A percentile compares a stretch with the other conserved stretches of the same genome.
phyloP scores from a whole-genome alignment of 2,888 invertebrate genomes.

The Encarsia formosa region DNA sequence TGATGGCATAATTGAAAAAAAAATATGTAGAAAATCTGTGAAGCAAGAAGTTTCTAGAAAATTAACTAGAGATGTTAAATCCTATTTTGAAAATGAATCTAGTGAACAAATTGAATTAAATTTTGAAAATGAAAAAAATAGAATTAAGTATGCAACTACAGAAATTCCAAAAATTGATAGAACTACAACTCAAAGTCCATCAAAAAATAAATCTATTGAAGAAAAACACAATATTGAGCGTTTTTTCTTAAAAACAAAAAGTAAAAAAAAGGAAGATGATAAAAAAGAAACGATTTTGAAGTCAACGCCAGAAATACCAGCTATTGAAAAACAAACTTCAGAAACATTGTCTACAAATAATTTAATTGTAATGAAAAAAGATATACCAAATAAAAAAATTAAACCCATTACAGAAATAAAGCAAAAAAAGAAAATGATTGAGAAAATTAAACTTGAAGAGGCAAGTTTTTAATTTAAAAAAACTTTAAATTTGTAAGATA shows the following conservation, averaged over 20 bases:
- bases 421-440: too few species aligned
- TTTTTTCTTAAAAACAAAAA: not conserved
- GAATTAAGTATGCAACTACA: not conserved
- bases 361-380: too few species aligned
- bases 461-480: constrained; percentile 10
- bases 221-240: not conserved
- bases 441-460: too few species aligned
- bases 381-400: too few species aligned
- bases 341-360: too few species aligned
- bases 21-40: constrained; percentile 18
- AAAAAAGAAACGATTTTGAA: too few species aligned
- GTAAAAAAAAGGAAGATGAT: too few species aligned
- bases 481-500: constrained; percentile 8
- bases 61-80: constrained; percentile 7
- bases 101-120: not conserved
- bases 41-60: constrained; percentile 5
- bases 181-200: constrained; percentile 11
- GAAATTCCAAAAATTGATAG: constrained; percentile 9
- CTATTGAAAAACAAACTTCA: too few species aligned
- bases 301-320: too few species aligned
- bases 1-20: not conserved
- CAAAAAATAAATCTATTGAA: not conserved
- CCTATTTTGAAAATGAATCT: not conserved
- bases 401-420: too few species aligned
- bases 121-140: not conserved